Evolutionary conservation across 2,797 vertebrate species (phyloP), one percentile per base, ranked within the genome.

Genomic region (Lycodopsis pacificus): DNA sequence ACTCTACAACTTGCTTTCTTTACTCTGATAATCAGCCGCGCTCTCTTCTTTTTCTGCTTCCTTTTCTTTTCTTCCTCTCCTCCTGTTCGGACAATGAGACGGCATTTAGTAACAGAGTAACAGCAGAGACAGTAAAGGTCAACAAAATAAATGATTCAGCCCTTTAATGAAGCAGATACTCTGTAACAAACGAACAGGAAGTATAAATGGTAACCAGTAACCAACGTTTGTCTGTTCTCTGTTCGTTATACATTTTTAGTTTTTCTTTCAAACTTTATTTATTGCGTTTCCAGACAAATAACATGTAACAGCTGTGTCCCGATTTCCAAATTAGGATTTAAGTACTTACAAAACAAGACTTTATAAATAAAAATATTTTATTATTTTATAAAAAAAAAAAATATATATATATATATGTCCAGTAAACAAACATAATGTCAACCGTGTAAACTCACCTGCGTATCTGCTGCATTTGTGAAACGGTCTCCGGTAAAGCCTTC

Each of bases 381-480:
- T 10, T 12, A 40, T 11, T 42, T 40, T 4, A 40, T 13, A 36
- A 10, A 13, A 40, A 13, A 40, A n/a, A n/a, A n/a, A n/a, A n/a
- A n/a, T n/a, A n/a, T 36, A 19, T 46, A 49, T 51, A 11, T 49
- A 49, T 51, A 51, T 51, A 51, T n/a, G 7, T 34, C 3, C 5
- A 30, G n/a, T 51, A 25, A 20, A 56, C 0, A 36, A 19, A 30
- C 17, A 15, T 20, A 4, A 14, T 3, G 4, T 49, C 46, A 12
- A 76, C 14, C 10, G 5, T 59, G 2, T 32, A 11, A 56, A 84
- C 87, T 90, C 85, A 97, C 97, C 94, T 80, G 88, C 94, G 96
- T 70, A 98, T 93, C 46, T 68, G 79, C 70, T 96, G 94, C 94
- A 97, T 97, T 66, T 98, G 94, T 22, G 95, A 87, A 4, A 97